phyloP scores from a whole-genome alignment of 2,797 vertebrate species.

The Phrynocephalus guinanensis region DNA sequence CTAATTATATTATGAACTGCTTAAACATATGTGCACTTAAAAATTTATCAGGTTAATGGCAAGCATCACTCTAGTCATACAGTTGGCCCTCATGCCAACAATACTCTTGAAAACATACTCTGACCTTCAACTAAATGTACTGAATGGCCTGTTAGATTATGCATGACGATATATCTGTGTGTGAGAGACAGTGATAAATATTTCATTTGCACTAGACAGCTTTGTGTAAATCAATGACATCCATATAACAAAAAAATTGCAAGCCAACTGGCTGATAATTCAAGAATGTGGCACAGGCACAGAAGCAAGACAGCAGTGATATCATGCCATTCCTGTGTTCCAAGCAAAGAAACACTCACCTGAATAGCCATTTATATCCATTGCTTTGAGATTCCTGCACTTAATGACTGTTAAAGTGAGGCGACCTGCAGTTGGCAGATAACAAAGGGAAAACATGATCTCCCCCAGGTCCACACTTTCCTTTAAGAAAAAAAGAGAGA shows the following conservation, averaged over 20 bases:
- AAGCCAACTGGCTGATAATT: not conserved
- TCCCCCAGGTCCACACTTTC: slow-evolving; percentile 98
- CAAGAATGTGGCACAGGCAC: not conserved
- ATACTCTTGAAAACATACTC: not conserved
- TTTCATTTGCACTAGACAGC: not conserved
- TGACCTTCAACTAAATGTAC: not conserved
- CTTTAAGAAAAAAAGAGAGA: slow-evolving; percentile 79
- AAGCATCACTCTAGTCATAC: not conserved
- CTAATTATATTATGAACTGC: not conserved
- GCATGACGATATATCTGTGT: not conserved
- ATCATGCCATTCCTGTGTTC: not conserved
- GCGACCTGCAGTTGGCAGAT: slow-evolving; percentile 96
- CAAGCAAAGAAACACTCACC: slow-evolving; percentile 75
- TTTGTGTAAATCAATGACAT: not conserved
- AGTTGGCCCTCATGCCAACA: not conserved
- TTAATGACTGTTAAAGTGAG: slow-evolving; percentile 98
- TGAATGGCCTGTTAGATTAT: not conserved
- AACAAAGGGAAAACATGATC: slow-evolving; percentile 99
- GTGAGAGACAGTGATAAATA: slow-evolving; percentile 2
- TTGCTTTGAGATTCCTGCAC: slow-evolving; percentile 98
- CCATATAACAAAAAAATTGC: not conserved
- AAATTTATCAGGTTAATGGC: not conserved
- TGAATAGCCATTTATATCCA: slow-evolving; percentile 99
- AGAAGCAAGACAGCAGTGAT: not conserved
- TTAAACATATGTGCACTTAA: not conserved